Evolutionary conservation across 2,888 invertebrate genomes (phyloP), one percentile per base, ranked within the genome.

Genomic region (Phaedon cochleariae): DNA sequence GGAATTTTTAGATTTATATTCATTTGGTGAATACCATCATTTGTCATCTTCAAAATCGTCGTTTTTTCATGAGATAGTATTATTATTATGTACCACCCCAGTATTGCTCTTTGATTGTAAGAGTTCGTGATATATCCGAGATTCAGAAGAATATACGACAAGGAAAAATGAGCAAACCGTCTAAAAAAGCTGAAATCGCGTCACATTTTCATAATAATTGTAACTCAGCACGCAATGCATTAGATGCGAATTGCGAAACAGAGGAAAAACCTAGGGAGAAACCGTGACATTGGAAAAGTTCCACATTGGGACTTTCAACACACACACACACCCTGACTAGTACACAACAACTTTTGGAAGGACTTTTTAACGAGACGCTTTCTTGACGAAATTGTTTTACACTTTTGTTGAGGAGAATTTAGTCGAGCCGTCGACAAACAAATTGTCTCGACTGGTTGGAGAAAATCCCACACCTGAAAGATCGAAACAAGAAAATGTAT

Each of bases 151-250:
- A n/a, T n/a, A n/a, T 9, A 9, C 5, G 31, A 52, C 26, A 15
- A 54, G 12, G 21, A 34, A 26, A 34, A 37, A 34, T 29, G 12
- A 5, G 37, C 12, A 37, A 54, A 54, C 21, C 54, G 53, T 20
- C 26, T 21, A 45, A 17, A 45, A 49, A 63, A 58, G 51, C 29
- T 29, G 54, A 62, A 64, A 64, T 31, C 49, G 37, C 60, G 62
- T 62, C 63, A 64, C 62, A 59, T 65, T 64, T 66, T 53, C 34
- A 57, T 64, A 63, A 65, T 65, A 69, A 64, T 7, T 69, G 66
- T 62, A 64, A 64, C 66, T 53, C 61, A 48, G 61, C 66, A 57
- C 66, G 62, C 66, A 69, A 69, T n/a, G n/a, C n/a, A 69, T 54
- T 64, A 69, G 62, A 66, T 66, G 65, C 69, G 69, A 62, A 60